Evolutionary conservation across 2,113 vertebrate genomes (phyloP).

Genomic region (Propithecus coquereli): DNA sequence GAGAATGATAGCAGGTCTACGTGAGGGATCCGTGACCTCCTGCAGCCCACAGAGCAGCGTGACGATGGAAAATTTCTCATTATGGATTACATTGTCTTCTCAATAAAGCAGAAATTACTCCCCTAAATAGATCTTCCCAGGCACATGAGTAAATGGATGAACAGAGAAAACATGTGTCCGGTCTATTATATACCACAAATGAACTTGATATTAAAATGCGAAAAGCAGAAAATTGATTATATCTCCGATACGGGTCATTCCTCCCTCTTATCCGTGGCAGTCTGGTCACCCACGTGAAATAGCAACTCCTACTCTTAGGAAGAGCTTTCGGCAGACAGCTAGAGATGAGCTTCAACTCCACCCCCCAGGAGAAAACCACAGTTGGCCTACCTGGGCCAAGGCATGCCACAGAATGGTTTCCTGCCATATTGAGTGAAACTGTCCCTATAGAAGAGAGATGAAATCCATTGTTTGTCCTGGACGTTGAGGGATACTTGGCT

Average conservation of each 20-base stretch:
- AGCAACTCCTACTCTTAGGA: neutral
- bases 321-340: neutral
- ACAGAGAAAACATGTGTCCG: neutral
- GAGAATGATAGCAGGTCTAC: neutral
- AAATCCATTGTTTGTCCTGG: neutral
- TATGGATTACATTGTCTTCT: neutral
- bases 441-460: neutral
- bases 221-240: neutral
- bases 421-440: neutral
- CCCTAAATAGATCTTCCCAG: neutral
- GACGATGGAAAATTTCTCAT: conserved; percentile 6
- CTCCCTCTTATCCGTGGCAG: neutral
- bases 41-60: neutral
- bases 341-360: neutral
- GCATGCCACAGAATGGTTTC: neutral
- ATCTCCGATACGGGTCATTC: neutral
- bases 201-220: neutral
- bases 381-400: neutral
- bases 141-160: neutral
- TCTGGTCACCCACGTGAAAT: neutral
- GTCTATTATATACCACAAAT: neutral
- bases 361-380: neutral
- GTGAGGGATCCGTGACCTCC: neutral
- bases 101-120: conserved; percentile 9
- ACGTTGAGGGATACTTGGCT: neutral